Evolutionary conservation across 1,140 invertebrate species (phyloP).

Genomic region (Drosophila bocqueti): DNA sequence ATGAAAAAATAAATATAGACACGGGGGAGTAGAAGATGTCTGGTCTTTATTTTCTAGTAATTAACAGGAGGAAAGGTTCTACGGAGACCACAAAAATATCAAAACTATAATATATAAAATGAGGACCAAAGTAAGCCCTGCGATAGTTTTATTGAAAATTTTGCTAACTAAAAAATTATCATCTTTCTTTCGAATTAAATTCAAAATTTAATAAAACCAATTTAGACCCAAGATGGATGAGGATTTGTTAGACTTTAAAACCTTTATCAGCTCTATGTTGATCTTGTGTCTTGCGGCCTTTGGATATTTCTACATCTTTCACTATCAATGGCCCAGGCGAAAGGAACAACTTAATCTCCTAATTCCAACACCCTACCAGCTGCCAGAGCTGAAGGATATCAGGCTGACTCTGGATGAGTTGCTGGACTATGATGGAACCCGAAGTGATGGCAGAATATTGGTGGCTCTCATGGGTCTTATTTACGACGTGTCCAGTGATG

Average conservation of each 20-base stretch:
- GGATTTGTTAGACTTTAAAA: background rate
- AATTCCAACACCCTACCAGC: background rate
- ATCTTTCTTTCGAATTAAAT: background rate
- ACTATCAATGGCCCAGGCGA: background rate
- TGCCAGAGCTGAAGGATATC: constrained; percentile 17
- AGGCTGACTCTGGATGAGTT: constrained; percentile 28
- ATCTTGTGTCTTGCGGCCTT: background rate
- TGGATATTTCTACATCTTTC: constrained; percentile 3
- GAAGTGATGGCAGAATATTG: constrained; percentile 55
- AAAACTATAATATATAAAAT: background rate
- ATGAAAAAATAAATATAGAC: background rate
- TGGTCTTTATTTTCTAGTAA: background rate
- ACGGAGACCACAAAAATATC: background rate
- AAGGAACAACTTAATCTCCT: background rate
- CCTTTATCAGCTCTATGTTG: constrained; percentile 1
- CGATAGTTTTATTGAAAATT: background rate
- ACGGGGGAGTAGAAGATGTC: background rate
- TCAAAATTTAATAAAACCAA: background rate
- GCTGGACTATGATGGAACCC: constrained; percentile 33
- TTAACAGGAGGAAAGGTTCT: background rate
- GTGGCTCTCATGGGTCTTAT: constrained; percentile 48
- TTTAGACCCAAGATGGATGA: constrained; percentile 1
- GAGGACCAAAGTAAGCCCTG: background rate
- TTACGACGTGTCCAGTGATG: constrained; percentile 53
- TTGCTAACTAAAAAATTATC: too few species aligned